Evolutionary conservation across 2,888 invertebrate species (phyloP), one percentile per base, ranked within the genome.

Genomic region (Hetaerina titia): DNA sequence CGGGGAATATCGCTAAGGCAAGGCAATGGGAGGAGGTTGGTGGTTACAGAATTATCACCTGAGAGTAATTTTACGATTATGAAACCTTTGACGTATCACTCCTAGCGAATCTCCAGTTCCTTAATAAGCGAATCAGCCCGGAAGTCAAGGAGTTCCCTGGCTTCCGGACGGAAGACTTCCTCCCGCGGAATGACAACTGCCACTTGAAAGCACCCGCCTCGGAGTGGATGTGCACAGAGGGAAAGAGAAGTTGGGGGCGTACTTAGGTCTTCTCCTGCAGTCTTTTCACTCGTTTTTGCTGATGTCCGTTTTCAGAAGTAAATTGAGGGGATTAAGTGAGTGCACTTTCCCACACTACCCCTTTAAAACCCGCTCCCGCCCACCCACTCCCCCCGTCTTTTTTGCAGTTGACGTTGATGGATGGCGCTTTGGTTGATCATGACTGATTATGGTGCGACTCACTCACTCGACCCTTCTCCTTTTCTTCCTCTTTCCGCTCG

Each of bases 261-360:
- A 81, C 13, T 31, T 81, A 81, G 31, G 69, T 9, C 31, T 15
- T 60, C 81, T 22, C 64, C 64, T 64, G 69, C 92, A 56, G 25
- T 69, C 69, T 57, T 8, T 22, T 56, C 57, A 11, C 31, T 31
- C 81, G 25, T 81, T 81, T 81, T 31, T 92, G 31, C 92, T 69
- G 64, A 81, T 81, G 92, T 64, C 92, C 92, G 92, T 92, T 92
- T 92, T 92, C 92, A 69, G 92, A 69, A 92, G 92, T 92, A 92
- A 92, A 92, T 92, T 92, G 92, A 69, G 92, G 92, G 69, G 64
- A 92, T 92, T 69, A 92, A 92, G 92, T 92, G 92, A 92, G 92
- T 92, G 92, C 92, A 92, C 92, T 92, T 92, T 92, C 92, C 45
- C 92, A 92, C 92, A 45, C 19, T 56, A 74, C 64, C 92, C 74